These are phyloP conservation scores for Metopia argyrocephala DNA, from an alignment of 2,888 invertebrate genomes.

Conservation along the genomic window DNA sequence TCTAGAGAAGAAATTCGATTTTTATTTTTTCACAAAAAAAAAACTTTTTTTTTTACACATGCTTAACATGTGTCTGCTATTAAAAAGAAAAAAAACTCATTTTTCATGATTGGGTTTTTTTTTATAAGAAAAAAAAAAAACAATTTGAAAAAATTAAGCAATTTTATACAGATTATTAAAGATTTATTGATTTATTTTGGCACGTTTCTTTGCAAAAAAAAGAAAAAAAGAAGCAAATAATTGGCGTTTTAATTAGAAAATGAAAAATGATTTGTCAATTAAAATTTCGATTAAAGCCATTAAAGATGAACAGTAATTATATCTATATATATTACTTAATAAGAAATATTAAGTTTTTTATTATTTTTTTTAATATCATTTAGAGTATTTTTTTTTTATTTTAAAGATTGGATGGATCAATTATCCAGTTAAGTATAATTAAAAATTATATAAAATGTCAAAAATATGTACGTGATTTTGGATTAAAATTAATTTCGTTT, in stretches of 20 bases:
- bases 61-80: conserved; percentile 50
- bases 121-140: background rate
- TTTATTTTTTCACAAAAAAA: background rate
- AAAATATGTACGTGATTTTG: too few relatives aligned
- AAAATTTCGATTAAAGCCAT: conserved; percentile 67
- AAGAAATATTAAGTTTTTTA: too few relatives aligned
- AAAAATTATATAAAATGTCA: too few relatives aligned
- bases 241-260: conserved; percentile 17
- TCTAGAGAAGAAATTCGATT: conserved; percentile 11
- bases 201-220: background rate
- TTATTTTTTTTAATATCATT: too few relatives aligned
- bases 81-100: conserved; percentile 45
- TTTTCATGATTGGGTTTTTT: conserved; percentile 51
- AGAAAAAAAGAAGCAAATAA: background rate
- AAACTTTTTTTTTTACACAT: conserved; percentile 18
- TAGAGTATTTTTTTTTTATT: too few relatives aligned
- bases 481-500: too few relatives aligned
- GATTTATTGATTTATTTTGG: conserved; percentile 59
- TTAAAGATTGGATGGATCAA: too few relatives aligned
- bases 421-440: too few relatives aligned
- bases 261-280: conserved; percentile 60
- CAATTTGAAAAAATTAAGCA: background rate
- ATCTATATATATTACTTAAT: too few relatives aligned
- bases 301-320: conserved; percentile 47
- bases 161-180: conserved; percentile 21